These are phyloP conservation scores for Macrostomum cliftonense DNA, from an alignment of 2,888 invertebrate genomes.

Conservation along the genomic window DNA sequence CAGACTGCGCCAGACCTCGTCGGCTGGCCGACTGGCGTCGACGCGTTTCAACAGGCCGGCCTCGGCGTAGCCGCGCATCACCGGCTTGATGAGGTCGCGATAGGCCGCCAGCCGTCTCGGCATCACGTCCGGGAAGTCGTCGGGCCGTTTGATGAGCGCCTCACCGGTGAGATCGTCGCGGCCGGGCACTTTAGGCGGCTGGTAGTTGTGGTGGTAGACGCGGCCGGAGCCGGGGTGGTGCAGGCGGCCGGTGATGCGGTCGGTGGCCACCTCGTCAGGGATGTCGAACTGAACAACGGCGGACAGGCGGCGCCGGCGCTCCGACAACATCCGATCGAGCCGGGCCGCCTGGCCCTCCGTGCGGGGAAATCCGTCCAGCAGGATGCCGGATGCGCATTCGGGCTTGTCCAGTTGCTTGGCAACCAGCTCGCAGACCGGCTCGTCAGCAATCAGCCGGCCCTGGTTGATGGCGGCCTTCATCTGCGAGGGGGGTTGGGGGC, in stretches of 20 bases:
- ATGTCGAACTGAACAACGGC: constrained; percentile 85
- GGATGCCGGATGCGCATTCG: constrained; percentile 75
- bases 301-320: constrained; percentile 60
- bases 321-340: constrained; percentile 66
- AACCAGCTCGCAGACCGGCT: constrained; percentile 80
- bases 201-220: constrained; percentile 86
- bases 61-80: constrained; percentile 66
- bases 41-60: constrained; percentile 55
- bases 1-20: constrained; percentile 46
- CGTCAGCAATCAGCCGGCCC: constrained; percentile 69
- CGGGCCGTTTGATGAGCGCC: constrained; percentile 63
- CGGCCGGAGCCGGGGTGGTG: constrained; percentile 74
- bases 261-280: constrained; percentile 65
- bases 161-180: constrained; percentile 53
- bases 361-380: constrained; percentile 87
- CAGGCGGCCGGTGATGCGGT: constrained; percentile 71
- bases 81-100: constrained; percentile 69
- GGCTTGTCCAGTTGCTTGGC: constrained; percentile 69
- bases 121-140: constrained; percentile 75
- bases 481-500: too few relatives aligned
- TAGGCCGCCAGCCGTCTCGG: constrained; percentile 70
- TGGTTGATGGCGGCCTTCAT: constrained; percentile 74
- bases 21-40: constrained; percentile 59
- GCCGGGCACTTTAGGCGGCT: constrained; percentile 64
- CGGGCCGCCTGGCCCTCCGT: constrained; percentile 71